Percentiles rank a stretch among this genome's conserved stretches.
These are phyloP conservation scores for Neomicropteryx cornuta DNA, from an alignment of 1,140 invertebrate species.

Conservation along the genomic window DNA sequence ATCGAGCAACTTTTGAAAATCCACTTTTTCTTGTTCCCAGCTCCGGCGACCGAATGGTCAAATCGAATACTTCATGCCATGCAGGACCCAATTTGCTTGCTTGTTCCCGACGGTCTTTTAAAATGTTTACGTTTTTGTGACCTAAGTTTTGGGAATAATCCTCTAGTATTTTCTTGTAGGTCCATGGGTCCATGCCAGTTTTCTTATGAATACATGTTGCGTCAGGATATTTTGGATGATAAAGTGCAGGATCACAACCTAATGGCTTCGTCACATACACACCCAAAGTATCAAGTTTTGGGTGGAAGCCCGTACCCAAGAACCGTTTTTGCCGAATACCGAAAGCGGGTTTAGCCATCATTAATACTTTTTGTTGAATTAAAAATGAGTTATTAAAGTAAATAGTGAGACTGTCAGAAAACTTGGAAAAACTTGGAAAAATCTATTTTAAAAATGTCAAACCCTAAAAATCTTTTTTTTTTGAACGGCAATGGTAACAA, in stretches of 20 bases:
- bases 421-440: no score
- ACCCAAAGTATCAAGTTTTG: conserved; percentile 24
- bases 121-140: conserved; percentile 27
- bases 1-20: conserved; percentile 24
- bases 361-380: no score
- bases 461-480: no score
- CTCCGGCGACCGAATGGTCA: conserved; percentile 13
- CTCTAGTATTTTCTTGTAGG: conserved; percentile 27
- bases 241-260: conserved; percentile 26
- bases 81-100: conserved; percentile 24
- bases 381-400: no score
- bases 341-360: no score
- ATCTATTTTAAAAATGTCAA: no score
- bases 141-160: conserved; percentile 31
- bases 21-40: conserved; percentile 24
- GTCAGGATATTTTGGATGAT: conserved; percentile 24
- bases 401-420: no score
- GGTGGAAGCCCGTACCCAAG: conserved; percentile 25
- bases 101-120: conserved; percentile 21
- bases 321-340: conserved; percentile 21
- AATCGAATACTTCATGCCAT: conserved; percentile 25
- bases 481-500: no score
- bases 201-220: conserved; percentile 16
- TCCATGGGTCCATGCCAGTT: conserved; percentile 24
- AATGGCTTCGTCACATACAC: conserved; percentile 19